These are phyloP conservation scores for Platichthys stellatus DNA, from an alignment of 2,113 vertebrate species.

Conservation along the genomic window DNA sequence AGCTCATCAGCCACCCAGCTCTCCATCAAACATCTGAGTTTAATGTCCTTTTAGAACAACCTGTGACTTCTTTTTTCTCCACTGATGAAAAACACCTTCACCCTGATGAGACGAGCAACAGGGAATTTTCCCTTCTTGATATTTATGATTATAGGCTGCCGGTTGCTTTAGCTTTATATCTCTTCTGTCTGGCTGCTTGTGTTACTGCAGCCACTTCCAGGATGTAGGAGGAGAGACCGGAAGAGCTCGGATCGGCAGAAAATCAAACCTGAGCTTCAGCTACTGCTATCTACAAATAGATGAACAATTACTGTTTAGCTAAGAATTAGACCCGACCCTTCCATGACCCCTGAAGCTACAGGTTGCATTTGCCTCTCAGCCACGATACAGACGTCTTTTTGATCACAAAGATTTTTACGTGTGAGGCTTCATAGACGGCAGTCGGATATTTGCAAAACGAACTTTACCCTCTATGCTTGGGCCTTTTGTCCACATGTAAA, in stretches of 20 bases:
- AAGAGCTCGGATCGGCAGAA: constrained; percentile 6
- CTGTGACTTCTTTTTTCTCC: constrained; percentile 28
- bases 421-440: no score
- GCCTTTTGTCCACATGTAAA: no score
- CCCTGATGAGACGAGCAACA: constrained; percentile 65
- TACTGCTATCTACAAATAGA: no score
- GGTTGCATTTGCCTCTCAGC: no score
- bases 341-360: no score
- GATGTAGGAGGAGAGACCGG: constrained; percentile 36
- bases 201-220: constrained; percentile 36
- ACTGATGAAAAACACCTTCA: constrained; percentile 45
- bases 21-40: constrained; percentile 38
- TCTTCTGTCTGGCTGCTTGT: constrained; percentile 53
- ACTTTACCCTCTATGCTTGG: no score
- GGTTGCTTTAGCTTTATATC: constrained; percentile 62
- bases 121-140: constrained; percentile 54
- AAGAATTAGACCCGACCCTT: no score
- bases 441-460: no score
- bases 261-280: no score
- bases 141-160: constrained; percentile 74
- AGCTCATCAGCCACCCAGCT: constrained; percentile 9
- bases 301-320: no score
- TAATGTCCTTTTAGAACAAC: constrained; percentile 41
- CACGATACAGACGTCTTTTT: no score
- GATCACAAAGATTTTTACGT: no score